Evolutionary conservation across 2,888 invertebrate genomes (phyloP), one percentile per base, ranked within the genome.

Genomic region (Anorthoa munda): DNA sequence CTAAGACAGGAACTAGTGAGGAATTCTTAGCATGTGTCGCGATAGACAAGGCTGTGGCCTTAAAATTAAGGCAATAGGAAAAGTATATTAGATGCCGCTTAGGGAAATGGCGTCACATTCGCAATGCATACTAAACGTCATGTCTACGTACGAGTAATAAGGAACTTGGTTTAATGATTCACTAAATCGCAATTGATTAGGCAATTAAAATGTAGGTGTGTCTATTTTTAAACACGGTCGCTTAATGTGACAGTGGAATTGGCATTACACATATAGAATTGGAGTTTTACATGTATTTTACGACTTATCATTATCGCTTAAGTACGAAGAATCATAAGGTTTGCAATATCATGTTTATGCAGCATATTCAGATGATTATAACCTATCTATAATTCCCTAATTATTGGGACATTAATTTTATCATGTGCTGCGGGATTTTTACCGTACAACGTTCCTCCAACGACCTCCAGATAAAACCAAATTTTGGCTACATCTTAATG

Each of bases 1-100:
- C 74, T 77, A 77, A 82, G 75, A 73, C 82, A 81, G 79, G 79
- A 87, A 83, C 59, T 80, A 72, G 65, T 77, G 79, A 75, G 69
- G 45, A 69, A 83, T 87, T 87, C 81, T 81, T 74, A 65, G 64
- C 75, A 78, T 79, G 77, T 59, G 66, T 77, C 61, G 77, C 78
- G 67, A 59, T 79, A 79, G 64, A 60, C 89, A 87, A 91, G 90
- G 90, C 66, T 83, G 64, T 68, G 84, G 74, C 89, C 88, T 90
- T 84, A 84, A 72, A 64, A 81, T 82, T 77, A 68, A 79, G 73
- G 82, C 77, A 79, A 68, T 68, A 77, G 74, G 82, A 81, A 77
- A 81, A 87, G 71, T 66, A 66, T 68, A 77, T 74, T 78, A 79
- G 75, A 72, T 31, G 50, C 60, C 70, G 63, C 79, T 83, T 80